Evolutionary conservation across 2,888 invertebrate species (phyloP).

Genomic region (Trichopoda pennipes): DNA sequence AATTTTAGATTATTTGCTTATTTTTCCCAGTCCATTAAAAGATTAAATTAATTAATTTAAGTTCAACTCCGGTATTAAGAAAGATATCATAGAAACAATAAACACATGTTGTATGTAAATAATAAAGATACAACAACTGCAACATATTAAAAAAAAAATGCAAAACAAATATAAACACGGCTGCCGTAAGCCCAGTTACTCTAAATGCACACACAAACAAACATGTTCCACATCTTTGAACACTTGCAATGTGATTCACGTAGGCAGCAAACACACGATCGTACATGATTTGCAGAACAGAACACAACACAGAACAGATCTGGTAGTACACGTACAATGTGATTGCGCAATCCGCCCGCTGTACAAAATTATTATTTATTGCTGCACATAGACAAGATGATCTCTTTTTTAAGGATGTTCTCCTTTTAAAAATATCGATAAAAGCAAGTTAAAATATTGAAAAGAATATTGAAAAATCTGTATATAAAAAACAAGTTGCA

Average conservation of each 20-base stretch:
- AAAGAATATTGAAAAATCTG: slow-evolving; percentile 26
- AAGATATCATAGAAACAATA: slow-evolving; percentile 3
- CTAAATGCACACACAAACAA: background rate
- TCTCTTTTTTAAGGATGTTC: slow-evolving; percentile 47
- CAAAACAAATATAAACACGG: slow-evolving; percentile 58
- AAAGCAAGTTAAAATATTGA: slow-evolving; percentile 8
- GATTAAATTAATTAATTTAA: slow-evolving; percentile 41
- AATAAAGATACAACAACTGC: slow-evolving; percentile 50
- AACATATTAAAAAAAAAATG: slow-evolving; percentile 20
- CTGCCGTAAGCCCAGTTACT: slow-evolving; percentile 59
- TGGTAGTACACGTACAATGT: slow-evolving; percentile 63
- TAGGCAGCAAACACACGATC: slow-evolving; percentile 52
- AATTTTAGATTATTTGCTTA: background rate
- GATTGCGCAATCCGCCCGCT: slow-evolving; percentile 79
- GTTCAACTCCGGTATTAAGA: background rate
- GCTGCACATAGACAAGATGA: slow-evolving; percentile 50
- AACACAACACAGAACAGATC: slow-evolving; percentile 24
- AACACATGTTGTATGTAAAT: slow-evolving; percentile 68
- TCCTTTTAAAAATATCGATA: slow-evolving; percentile 31
- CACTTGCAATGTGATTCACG: slow-evolving; percentile 30
- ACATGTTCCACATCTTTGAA: slow-evolving; percentile 14
- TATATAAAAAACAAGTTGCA: slow-evolving; percentile 14
- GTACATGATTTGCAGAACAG: slow-evolving; percentile 46
- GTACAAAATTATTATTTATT: slow-evolving; percentile 79
- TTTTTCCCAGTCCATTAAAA: slow-evolving; percentile 55